phyloP scores from a whole-genome alignment of 2,797 vertebrate genomes.

The Lacerta bilineata region DNA sequence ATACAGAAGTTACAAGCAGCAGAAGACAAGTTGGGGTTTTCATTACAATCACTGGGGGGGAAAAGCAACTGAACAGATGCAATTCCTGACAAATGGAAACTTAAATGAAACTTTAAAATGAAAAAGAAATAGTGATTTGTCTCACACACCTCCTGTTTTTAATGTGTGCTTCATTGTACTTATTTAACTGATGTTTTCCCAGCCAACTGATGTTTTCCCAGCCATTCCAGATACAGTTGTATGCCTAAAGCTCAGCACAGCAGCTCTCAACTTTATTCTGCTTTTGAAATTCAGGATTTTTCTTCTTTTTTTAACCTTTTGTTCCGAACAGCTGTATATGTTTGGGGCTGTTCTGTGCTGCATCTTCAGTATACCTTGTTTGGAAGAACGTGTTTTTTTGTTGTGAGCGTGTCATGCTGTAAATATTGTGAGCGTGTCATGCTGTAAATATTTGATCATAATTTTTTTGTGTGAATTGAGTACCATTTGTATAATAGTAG shows the following conservation, averaged over 20 bases:
- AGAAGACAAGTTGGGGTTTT: not conserved
- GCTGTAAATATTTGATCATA: conserved; percentile 90
- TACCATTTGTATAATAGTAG: conserved; percentile 93
- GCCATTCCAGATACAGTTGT: not conserved
- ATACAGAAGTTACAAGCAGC: not conserved
- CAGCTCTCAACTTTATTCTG: conserved; percentile 38
- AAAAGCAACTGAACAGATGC: not conserved
- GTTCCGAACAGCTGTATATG: conserved; percentile 70
- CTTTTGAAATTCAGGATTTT: conserved; percentile 78
- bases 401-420: too few species aligned
- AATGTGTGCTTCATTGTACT: not conserved
- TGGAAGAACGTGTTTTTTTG: conserved; percentile 86
- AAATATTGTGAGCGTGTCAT: conserved; percentile 85
- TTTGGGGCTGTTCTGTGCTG: conserved; percentile 82
- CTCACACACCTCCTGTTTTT: not conserved
- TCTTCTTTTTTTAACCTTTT: conserved; percentile 45
- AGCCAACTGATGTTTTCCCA: not conserved
- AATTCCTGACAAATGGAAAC: conserved; percentile 1
- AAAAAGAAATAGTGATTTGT: not conserved
- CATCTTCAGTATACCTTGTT: conserved; percentile 83
- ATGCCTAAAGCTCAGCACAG: not conserved
- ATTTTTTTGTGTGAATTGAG: conserved; percentile 88
- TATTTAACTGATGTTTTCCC: not conserved
- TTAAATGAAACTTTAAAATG: not conserved
- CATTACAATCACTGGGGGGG: not conserved